Evolutionary conservation across 2,113 vertebrate genomes (phyloP).

Genomic region (Pelvicachromis taeniatus): DNA sequence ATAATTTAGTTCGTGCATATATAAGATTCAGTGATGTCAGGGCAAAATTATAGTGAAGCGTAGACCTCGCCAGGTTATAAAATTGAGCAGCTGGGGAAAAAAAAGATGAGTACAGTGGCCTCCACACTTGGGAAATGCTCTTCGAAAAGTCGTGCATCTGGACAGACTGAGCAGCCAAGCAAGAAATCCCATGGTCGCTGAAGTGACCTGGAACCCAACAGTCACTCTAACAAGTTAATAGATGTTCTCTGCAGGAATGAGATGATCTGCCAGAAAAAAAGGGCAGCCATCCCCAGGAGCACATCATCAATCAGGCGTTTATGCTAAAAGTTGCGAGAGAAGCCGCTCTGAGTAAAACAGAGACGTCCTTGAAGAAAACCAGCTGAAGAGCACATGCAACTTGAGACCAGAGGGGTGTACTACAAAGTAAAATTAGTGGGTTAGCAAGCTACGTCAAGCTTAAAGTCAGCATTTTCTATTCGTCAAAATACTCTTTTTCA

Average conservation of each 20-base stretch:
- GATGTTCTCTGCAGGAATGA: not conserved
- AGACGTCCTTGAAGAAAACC: not conserved
- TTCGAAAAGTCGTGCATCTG: not conserved
- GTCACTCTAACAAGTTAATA: not conserved
- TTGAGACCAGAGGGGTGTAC: not conserved
- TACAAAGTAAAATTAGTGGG: not conserved
- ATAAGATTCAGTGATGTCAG: not conserved
- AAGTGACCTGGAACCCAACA: not conserved
- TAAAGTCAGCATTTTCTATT: not conserved
- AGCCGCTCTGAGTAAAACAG: not conserved
- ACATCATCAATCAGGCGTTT: not conserved
- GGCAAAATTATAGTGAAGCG: not conserved
- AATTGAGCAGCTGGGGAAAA: fast-evolving
- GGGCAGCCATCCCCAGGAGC: not conserved
- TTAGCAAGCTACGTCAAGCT: not conserved
- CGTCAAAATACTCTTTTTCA: not conserved
- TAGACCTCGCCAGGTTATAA: not conserved
- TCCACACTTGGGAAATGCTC: not conserved
- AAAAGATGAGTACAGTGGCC: not conserved
- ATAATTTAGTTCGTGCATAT: not conserved
- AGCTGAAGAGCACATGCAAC: not conserved
- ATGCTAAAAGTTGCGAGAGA: not conserved
- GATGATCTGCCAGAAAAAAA: not conserved
- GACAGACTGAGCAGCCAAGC: not conserved
- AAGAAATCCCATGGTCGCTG: not conserved